Evolutionary conservation across 53 echinoderm and acorn worm genomes (phyloP).

Genomic region (Holothuria leucospilota): DNA sequence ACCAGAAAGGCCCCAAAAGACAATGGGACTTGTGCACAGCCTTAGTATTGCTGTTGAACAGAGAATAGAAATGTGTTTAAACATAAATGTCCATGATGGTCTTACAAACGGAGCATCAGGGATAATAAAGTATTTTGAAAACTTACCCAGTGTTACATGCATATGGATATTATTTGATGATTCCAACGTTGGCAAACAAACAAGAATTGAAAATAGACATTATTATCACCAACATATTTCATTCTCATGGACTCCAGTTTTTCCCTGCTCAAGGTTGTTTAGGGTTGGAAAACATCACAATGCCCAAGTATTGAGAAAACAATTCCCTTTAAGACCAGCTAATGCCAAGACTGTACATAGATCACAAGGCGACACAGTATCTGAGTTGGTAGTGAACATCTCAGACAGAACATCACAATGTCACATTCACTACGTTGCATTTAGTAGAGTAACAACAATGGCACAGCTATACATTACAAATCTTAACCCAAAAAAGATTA

Average conservation of each 20-base stretch:
- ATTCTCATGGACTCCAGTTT: background rate
- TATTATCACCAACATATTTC: background rate
- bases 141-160: background rate
- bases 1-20: background rate
- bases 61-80: slow-evolving; percentile 9
- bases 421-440: slow-evolving; percentile 20
- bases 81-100: slow-evolving; percentile 3
- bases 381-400: background rate
- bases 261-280: background rate
- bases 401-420: background rate
- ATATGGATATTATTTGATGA: slow-evolving; percentile 6
- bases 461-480: slow-evolving; percentile 2
- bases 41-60: background rate
- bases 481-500: slow-evolving; percentile 12
- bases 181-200: background rate
- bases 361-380: background rate
- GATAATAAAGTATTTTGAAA: background rate
- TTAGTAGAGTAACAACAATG: slow-evolving; percentile 45
- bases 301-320: slow-evolving; percentile 3
- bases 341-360: slow-evolving; percentile 20
- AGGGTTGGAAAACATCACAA: background rate
- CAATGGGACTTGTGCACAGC: background rate
- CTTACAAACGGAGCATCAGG: slow-evolving; percentile 26
- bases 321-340: slow-evolving; percentile 28
- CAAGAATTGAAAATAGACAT: no score